These are phyloP conservation scores for Drosophila antonietae DNA, from an alignment of 2,888 invertebrate genomes.

Conservation along the genomic window DNA sequence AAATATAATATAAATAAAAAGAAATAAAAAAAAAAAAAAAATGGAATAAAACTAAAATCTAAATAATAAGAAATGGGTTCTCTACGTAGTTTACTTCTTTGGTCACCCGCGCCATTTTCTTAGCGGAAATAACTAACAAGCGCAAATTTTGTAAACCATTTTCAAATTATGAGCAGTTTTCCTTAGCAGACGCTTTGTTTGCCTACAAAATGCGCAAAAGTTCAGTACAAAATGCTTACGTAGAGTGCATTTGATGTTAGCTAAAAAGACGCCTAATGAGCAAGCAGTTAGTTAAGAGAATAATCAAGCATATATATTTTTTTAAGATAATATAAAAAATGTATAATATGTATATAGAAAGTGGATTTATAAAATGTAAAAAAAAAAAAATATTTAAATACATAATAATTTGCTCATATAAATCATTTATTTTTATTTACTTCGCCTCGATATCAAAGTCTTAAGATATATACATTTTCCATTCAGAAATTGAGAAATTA, in stretches of 20 bases:
- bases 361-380: no score
- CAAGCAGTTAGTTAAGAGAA: background rate
- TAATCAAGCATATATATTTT: background rate
- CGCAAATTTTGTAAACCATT: conserved; percentile 51
- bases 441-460: no score
- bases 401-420: no score
- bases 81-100: conserved; percentile 26
- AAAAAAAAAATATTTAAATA: no score
- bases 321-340: no score
- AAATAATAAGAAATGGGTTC: conserved; percentile 45
- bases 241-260: background rate
- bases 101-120: conserved; percentile 63
- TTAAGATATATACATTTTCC: no score
- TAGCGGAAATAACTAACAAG: conserved; percentile 76
- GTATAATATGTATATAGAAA: no score
- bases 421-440: no score
- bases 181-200: conserved; percentile 37
- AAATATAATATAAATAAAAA: conserved; percentile 1
- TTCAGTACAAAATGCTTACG: conserved; percentile 11
- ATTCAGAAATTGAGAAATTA: no score
- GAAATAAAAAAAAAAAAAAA: background rate
- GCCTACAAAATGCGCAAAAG: conserved; percentile 21
- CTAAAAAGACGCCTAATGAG: conserved; percentile 43
- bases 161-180: conserved; percentile 16
- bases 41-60: conserved; percentile 22